Percentiles rank a stretch among this genome's conserved stretches.
Conservation (phyloP, 2,888 invertebrate genomes). For the Portevinia maculata region DNA sequence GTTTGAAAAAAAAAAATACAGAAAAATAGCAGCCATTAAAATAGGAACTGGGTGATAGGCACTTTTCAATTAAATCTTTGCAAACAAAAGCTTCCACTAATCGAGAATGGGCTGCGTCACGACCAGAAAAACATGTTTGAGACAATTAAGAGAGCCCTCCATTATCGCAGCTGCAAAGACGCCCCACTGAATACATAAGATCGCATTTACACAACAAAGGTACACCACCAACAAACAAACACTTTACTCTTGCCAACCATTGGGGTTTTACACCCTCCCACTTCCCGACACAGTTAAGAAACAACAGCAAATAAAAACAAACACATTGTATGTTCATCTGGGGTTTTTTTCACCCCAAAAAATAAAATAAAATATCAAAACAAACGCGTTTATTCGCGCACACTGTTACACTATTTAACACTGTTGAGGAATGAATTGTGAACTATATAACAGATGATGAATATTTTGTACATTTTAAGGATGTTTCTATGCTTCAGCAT, state of each 20-base stretch:
- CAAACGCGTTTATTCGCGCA: too few species aligned
- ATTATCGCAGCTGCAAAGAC: too few species aligned
- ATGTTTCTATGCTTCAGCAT: constrained; percentile 11
- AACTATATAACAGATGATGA: constrained; percentile 31
- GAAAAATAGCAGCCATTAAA: too few species aligned
- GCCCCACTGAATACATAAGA: constrained; percentile 30
- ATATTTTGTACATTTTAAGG: constrained; percentile 36
- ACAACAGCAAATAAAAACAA: constrained; percentile 15
- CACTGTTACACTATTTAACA: constrained; percentile 25
- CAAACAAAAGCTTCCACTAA: too few species aligned
- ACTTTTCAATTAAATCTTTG: too few species aligned
- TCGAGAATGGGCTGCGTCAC: too few species aligned
- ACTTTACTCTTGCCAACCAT: constrained; percentile 17
- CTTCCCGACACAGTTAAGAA: constrained; percentile 25
- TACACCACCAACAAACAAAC: constrained; percentile 5
- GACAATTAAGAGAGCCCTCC: too few species aligned
- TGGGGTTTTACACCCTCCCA: not conserved
- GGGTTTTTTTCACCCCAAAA: constrained; percentile 13
- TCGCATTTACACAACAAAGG: not conserved
- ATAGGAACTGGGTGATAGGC: too few species aligned
- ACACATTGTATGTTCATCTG: constrained; percentile 27
- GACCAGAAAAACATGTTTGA: too few species aligned
- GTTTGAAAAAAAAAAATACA: too few species aligned
- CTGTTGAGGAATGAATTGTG: constrained; percentile 36
- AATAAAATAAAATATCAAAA: not conserved